These are phyloP conservation scores for Cheirogaleus medius DNA, from an alignment of 2,113 vertebrate species.

Conservation along the genomic window DNA sequence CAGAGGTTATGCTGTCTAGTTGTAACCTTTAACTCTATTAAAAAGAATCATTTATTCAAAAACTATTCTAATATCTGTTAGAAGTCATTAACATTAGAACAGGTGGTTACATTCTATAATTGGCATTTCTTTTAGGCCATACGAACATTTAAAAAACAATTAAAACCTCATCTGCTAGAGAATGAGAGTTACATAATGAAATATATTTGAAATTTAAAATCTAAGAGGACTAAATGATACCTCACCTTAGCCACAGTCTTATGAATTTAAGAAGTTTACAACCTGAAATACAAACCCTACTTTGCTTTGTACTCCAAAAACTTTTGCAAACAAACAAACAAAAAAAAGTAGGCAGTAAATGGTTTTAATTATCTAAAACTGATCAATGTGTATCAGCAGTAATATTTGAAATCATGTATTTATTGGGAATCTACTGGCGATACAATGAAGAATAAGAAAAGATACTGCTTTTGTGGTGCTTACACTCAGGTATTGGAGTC, in stretches of 20 bases:
- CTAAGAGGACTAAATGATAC: neutral
- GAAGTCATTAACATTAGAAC: constrained; percentile 75
- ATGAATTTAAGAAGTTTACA: neutral
- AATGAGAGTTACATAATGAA: constrained; percentile 23
- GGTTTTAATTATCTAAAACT: neutral
- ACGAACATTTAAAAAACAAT: constrained; percentile 74
- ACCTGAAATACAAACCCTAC: accelerated
- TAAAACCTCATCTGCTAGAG: constrained; percentile 79
- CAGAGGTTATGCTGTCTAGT: neutral
- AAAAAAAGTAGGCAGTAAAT: neutral
- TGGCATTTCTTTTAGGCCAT: constrained; percentile 71
- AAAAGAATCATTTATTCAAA: constrained; percentile 68
- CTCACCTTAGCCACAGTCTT: neutral
- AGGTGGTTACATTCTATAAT: constrained; percentile 79
- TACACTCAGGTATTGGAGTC: neutral
- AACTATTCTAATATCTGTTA: constrained; percentile 23
- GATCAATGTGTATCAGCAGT: neutral
- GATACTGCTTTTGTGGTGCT: neutral
- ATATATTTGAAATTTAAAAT: constrained; percentile 30
- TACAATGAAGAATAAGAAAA: neutral
- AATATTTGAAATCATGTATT: neutral
- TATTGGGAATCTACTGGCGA: neutral
- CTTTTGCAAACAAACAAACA: neutral
- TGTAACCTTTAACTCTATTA: neutral
- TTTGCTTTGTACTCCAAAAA: neutral